Conservation (phyloP, 2,888 invertebrate species). For the Xestia sexstrigata region DNA sequence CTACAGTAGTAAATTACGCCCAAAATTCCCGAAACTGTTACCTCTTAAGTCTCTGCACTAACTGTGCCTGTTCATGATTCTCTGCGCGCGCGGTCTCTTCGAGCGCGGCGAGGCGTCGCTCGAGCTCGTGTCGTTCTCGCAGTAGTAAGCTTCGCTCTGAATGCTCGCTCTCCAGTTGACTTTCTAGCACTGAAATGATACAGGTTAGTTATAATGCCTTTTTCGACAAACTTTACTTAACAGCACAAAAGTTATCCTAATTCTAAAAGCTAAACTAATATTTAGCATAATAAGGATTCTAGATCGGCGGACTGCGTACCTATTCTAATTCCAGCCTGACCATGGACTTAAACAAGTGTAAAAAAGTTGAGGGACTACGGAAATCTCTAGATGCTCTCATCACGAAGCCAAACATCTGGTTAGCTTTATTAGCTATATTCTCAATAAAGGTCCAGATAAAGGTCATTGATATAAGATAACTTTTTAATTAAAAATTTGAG, state of each 20-base stretch:
- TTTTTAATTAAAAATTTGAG: not conserved
- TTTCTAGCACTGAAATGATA: constrained; percentile 92
- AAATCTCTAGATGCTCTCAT: not conserved
- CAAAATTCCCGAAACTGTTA: not conserved
- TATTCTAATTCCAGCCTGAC: not conserved
- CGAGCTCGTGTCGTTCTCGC: constrained; percentile 97
- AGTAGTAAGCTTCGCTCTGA: constrained; percentile 96
- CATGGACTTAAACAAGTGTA: not conserved
- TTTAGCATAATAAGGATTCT: not conserved
- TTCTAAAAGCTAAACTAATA: too few species aligned
- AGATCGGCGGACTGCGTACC: not conserved
- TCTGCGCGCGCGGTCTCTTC: constrained; percentile 94
- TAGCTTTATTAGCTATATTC: not conserved
- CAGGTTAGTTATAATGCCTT: not conserved
- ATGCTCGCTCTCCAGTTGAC: constrained; percentile 98
- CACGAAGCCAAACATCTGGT: not conserved
- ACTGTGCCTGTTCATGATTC: constrained; percentile 93
- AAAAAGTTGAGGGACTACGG: not conserved
- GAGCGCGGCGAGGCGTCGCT: constrained; percentile 95
- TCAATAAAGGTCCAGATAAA: not conserved
- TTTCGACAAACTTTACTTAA: not conserved
- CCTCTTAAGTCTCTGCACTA: constrained; percentile 93
- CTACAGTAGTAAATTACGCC: not conserved
- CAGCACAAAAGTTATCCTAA: not conserved
- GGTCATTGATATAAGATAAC: not conserved